These are phyloP conservation scores for Oppia nitens DNA, from an alignment of 1,140 invertebrate species.

Conservation along the genomic window DNA sequence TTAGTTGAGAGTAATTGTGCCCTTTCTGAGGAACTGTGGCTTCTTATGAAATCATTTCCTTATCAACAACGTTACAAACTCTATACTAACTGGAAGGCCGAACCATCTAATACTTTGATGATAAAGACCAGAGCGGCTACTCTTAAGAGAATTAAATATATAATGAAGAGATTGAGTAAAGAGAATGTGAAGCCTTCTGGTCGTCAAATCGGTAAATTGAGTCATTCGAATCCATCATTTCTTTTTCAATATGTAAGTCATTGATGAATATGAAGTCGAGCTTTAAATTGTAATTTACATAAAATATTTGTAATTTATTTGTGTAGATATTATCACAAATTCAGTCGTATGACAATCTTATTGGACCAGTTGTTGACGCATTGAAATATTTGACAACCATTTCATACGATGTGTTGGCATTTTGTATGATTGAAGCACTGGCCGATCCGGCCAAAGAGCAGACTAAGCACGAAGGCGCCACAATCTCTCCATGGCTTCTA, in stretches of 20 bases:
- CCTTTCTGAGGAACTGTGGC: conserved; percentile 89
- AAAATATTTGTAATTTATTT: neutral
- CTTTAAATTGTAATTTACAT: neutral
- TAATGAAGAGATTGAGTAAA: conserved; percentile 95
- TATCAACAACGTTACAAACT: conserved; percentile 66
- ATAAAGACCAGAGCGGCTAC: conserved; percentile 63
- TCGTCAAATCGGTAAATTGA: conserved; percentile 84
- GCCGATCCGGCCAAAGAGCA: conserved; percentile 45
- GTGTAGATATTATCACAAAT: conserved; percentile 64
- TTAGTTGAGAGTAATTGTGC: conserved; percentile 86
- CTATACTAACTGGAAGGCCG: conserved; percentile 41
- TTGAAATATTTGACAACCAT: conserved; percentile 88
- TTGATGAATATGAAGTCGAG: neutral
- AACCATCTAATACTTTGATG: conserved; percentile 58
- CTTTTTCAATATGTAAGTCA: conserved; percentile 80
- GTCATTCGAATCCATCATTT: conserved; percentile 83
- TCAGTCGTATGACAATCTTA: conserved; percentile 94
- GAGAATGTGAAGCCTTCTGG: conserved; percentile 96
- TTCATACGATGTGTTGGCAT: conserved; percentile 89
- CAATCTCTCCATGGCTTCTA: conserved; percentile 73
- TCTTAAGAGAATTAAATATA: conserved; percentile 78
- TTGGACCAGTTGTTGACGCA: conserved; percentile 86
- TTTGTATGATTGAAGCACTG: conserved; percentile 83
- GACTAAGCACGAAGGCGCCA: conserved; percentile 77
- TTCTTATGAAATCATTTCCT: conserved; percentile 70